A percentile compares a stretch with the other conserved stretches of the same genome.
Conservation (phyloP, 2,113 vertebrate genomes). For the Rhipidura dahli region DNA sequence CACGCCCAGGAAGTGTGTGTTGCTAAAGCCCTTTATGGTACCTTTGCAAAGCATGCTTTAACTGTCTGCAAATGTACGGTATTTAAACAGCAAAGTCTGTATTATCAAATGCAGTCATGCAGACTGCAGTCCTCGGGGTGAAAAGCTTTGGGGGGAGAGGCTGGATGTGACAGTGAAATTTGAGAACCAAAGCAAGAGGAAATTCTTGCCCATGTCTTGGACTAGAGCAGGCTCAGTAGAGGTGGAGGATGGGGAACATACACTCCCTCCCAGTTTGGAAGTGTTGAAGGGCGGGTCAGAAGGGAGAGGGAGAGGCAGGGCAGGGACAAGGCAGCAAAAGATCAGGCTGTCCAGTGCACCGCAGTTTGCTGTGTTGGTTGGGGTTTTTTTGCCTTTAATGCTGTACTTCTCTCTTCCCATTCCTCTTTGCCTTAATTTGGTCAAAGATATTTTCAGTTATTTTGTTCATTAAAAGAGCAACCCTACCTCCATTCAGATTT, state of each 20-base stretch:
- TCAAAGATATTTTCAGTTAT: not conserved
- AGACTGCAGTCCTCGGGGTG: not conserved
- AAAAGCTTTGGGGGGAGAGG: not conserved
- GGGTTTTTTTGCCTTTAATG: not conserved
- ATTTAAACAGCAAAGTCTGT: not conserved
- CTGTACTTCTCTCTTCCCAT: not conserved
- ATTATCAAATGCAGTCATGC: not conserved
- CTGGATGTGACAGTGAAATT: not conserved
- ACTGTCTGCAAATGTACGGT: not conserved
- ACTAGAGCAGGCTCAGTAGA: not conserved
- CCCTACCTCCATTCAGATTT: not conserved
- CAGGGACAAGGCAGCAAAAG: not conserved
- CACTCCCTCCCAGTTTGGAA: not conserved
- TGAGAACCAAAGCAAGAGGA: slow-evolving; percentile 7
- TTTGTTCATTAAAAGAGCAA: not conserved
- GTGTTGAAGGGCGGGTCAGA: not conserved
- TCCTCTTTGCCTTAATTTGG: not conserved
- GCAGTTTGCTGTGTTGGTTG: not conserved
- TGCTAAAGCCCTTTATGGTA: not conserved
- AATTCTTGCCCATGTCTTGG: not conserved
- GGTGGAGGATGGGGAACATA: not conserved
- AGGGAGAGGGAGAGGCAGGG: not conserved
- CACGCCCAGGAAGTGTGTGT: fast-evolving
- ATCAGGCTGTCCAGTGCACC: not conserved
- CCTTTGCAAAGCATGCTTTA: not conserved